These are phyloP conservation scores for Anomalospiza imberbis DNA, from an alignment of 2,797 vertebrate species.

Conservation along the genomic window DNA sequence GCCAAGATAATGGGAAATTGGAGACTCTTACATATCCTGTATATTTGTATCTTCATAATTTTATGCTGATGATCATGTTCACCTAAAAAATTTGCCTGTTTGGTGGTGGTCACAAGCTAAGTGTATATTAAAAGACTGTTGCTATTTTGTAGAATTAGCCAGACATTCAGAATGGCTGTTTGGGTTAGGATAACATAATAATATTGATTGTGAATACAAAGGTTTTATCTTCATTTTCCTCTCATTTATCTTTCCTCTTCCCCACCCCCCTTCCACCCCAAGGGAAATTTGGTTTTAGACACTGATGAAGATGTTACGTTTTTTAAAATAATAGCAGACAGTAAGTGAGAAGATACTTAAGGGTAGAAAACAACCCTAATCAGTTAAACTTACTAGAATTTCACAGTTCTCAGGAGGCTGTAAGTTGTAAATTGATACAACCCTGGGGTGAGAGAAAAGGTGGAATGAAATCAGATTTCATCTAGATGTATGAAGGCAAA, in stretches of 20 bases:
- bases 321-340: background rate
- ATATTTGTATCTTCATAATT: background rate
- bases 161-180: background rate
- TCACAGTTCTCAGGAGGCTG: slow-evolving; percentile 2
- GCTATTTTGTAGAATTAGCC: background rate
- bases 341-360: background rate
- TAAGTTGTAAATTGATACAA: background rate
- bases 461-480: background rate
- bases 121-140: background rate
- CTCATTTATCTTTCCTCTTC: background rate
- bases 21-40: background rate
- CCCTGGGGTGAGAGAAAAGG: background rate
- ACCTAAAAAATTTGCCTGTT: background rate
- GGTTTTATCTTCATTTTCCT: background rate
- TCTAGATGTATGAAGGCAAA: background rate
- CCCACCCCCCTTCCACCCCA: background rate
- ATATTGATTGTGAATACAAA: background rate
- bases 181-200: background rate
- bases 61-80: background rate
- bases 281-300: background rate
- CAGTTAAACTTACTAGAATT: background rate
- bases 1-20: background rate
- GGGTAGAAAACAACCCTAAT: background rate
- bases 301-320: background rate
- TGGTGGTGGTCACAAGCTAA: background rate